Percentiles rank a stretch among this genome's conserved stretches.
Evolutionary conservation across 2,888 invertebrate genomes (phyloP).

Genomic region (Tenthredo amoena): DNA sequence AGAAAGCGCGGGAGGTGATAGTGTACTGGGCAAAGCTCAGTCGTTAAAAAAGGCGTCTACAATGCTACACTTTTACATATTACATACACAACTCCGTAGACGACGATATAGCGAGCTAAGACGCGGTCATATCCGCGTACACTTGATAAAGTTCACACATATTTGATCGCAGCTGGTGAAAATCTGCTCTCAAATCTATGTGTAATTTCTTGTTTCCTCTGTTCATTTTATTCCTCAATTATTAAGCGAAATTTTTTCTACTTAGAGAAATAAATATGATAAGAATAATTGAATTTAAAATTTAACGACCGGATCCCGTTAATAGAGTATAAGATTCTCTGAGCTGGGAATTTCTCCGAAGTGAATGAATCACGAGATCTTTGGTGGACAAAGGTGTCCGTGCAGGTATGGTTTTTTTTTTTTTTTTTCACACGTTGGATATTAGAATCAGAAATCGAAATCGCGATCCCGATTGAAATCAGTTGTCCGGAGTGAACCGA

Average conservation of each 20-base stretch:
- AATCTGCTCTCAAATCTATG: background rate
- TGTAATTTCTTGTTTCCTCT: too few relatives aligned
- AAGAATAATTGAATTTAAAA: background rate
- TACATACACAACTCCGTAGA: background rate
- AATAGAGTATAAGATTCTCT: background rate
- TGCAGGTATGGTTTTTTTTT: background rate
- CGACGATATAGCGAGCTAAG: background rate
- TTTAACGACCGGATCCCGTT: background rate
- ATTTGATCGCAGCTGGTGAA: background rate
- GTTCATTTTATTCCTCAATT: background rate
- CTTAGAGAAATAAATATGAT: background rate
- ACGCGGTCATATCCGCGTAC: background rate
- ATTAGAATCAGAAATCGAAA: slow-evolving; percentile 16
- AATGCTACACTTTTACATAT: background rate
- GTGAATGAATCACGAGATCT: background rate
- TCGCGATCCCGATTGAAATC: slow-evolving; percentile 14
- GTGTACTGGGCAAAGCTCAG: background rate
- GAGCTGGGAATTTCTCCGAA: background rate
- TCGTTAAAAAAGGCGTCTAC: slow-evolving; percentile 26
- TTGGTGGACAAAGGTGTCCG: background rate
- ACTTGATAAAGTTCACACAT: background rate
- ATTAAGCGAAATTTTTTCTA: background rate
- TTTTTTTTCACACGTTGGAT: background rate
- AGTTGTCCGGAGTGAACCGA: background rate
- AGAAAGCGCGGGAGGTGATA: slow-evolving; percentile 38